Percentiles rank a stretch among this genome's conserved stretches.
Evolutionary conservation across 2,797 vertebrate genomes (phyloP).

Genomic region (Enteromius viviparus): DNA sequence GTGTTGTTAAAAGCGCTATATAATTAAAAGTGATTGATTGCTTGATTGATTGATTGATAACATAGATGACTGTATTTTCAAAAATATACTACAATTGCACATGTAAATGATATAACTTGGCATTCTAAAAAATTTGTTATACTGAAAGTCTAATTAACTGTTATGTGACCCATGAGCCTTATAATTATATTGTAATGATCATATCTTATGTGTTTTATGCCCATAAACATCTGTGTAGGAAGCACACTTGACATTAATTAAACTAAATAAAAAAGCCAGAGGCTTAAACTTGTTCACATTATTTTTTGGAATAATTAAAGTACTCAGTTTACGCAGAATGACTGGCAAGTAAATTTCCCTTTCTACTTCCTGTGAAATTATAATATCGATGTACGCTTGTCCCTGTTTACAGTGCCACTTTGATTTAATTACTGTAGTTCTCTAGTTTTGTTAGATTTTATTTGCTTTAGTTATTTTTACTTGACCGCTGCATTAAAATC

Average conservation of each 20-base stretch:
- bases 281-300: not conserved
- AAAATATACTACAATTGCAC: not conserved
- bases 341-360: not conserved
- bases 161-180: not conserved
- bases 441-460: not conserved
- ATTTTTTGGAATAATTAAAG: not conserved
- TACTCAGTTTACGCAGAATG: not conserved
- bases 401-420: not conserved
- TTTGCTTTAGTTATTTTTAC: not conserved
- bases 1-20: no score
- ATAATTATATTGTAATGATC: not conserved
- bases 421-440: not conserved
- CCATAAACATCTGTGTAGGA: not conserved
- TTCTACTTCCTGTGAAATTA: not conserved
- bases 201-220: not conserved
- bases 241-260: not conserved
- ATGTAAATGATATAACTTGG: not conserved
- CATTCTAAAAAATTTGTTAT: slow-evolving; percentile 5
- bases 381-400: not conserved
- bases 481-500: not conserved
- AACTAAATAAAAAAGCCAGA: not conserved
- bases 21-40: no score
- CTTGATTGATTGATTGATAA: not conserved
- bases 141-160: not conserved
- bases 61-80: not conserved